Evolutionary conservation across 2,113 vertebrate species (phyloP), one percentile per base, ranked within the genome.

Genomic region (Labeo rohita): DNA sequence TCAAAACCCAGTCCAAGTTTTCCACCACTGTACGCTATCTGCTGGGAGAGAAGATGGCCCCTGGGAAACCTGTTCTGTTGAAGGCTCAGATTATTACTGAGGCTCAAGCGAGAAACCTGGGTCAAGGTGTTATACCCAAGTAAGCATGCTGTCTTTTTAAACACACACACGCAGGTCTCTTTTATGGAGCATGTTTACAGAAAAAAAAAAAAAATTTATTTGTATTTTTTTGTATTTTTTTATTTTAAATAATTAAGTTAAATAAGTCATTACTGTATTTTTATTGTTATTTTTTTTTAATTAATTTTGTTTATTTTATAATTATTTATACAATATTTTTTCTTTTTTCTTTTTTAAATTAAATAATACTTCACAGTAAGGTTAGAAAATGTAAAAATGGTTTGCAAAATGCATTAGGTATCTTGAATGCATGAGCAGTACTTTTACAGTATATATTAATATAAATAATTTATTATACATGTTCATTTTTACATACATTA

Each of bases 1-100:
- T 99, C 86, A 99, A 99, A 93, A 99, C 98, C 21, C 98, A 99
- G 90, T 98, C 97, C 84, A 99, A 99, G 93, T 99, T 99, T 91
- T 97, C 97, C 89, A 96, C 97, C 0, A 96, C 95, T 0, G 93
- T 98, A 21, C 94, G 97, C 80, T 98, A 97, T 91, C 93, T 99
- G 87, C 93, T 99, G 89, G 98, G 98, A 23, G 94, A 97, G 2
- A 95, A 90, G 89, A 90, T 98, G 61, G 88, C 95, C 6, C 92
- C 95, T 0, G 93, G 96, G 79, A 98, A 97, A 82, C 95, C 97
- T 36, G 96, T 95, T 0, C 4, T 95, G 68, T 94, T 99, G 90
- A 95, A 93, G 63, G 97, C 97, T 0, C 96, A 97, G 84, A 98
- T 99, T 91, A 96, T 99, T 90, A 99, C 97, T 0, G 98, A 99